Percentiles rank a stretch among this genome's conserved stretches.
Evolutionary conservation across 2,888 invertebrate species (phyloP).

Genomic region (Elmis aenea): DNA sequence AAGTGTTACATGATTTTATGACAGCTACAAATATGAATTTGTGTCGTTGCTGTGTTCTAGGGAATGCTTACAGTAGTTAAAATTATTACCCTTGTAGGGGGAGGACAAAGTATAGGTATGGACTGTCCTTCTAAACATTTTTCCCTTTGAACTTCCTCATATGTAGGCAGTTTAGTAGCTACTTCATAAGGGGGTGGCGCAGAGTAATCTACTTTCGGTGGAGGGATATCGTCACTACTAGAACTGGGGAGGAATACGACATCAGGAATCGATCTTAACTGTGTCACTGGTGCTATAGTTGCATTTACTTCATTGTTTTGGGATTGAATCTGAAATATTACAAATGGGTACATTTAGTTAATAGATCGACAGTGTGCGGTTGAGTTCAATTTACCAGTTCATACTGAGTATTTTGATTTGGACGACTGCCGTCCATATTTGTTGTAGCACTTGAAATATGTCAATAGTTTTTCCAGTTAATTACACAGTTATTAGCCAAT

Average conservation of each 20-base stretch:
- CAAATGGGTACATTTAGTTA: too few relatives aligned
- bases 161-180: slow-evolving; percentile 76
- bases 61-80: too few relatives aligned
- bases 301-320: slow-evolving; percentile 6
- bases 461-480: too few relatives aligned
- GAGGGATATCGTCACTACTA: slow-evolving; percentile 62
- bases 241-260: slow-evolving; percentile 31
- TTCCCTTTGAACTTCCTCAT: slow-evolving; percentile 87
- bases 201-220: slow-evolving; percentile 77
- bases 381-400: slow-evolving; percentile 12
- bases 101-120: slow-evolving; percentile 33
- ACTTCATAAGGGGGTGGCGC: slow-evolving; percentile 87
- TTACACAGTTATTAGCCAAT: too few relatives aligned
- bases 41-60: too few relatives aligned
- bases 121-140: slow-evolving; percentile 67
- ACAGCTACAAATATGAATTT: too few relatives aligned
- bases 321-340: slow-evolving; percentile 1
- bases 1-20: too few relatives aligned
- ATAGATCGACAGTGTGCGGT: too few relatives aligned
- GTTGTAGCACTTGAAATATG: too few relatives aligned
- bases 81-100: slow-evolving; percentile 17
- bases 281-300: slow-evolving; percentile 8
- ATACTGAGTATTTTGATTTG: slow-evolving; percentile 7
- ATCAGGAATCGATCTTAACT: slow-evolving; percentile 13
- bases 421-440: slow-evolving; percentile 13